Conservation (phyloP, 2,113 vertebrate genomes). For the Astur gentilis region DNA sequence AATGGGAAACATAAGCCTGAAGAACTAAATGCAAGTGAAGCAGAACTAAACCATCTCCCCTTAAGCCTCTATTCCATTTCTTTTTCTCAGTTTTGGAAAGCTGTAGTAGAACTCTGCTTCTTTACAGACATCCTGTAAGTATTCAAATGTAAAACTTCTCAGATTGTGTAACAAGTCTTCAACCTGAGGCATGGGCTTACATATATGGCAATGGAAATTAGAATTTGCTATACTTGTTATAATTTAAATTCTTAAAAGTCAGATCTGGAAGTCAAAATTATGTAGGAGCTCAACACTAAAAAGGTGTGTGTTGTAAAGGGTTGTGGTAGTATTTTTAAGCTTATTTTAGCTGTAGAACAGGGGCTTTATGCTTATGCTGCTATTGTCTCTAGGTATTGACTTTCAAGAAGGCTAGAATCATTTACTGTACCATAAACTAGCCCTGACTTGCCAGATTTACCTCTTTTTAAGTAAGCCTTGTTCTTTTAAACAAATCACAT, state of each 20-base stretch:
- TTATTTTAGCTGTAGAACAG: background rate
- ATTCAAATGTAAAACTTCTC: background rate
- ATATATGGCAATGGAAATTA: background rate
- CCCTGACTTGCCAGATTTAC: background rate
- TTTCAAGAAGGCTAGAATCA: background rate
- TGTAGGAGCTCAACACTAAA: background rate
- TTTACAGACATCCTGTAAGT: background rate
- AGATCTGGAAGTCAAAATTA: background rate
- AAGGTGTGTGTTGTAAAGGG: background rate
- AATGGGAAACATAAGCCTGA: background rate
- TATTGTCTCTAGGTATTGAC: background rate
- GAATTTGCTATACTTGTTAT: background rate
- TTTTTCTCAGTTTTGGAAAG: background rate
- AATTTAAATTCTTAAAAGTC: background rate
- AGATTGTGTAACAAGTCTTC: background rate
- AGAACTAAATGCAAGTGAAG: background rate
- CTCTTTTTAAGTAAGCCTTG: background rate
- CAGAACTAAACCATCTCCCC: conserved; percentile 10
- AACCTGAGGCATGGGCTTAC: background rate
- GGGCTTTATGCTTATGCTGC: background rate
- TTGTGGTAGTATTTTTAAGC: background rate
- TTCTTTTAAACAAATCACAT: background rate
- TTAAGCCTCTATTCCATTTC: background rate
- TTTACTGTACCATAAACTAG: background rate
- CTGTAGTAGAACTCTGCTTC: background rate